A percentile compares a stretch with the other conserved stretches of the same genome.
These are phyloP conservation scores for Bombus waltoni DNA, from an alignment of 1,140 invertebrate species.

Conservation along the genomic window DNA sequence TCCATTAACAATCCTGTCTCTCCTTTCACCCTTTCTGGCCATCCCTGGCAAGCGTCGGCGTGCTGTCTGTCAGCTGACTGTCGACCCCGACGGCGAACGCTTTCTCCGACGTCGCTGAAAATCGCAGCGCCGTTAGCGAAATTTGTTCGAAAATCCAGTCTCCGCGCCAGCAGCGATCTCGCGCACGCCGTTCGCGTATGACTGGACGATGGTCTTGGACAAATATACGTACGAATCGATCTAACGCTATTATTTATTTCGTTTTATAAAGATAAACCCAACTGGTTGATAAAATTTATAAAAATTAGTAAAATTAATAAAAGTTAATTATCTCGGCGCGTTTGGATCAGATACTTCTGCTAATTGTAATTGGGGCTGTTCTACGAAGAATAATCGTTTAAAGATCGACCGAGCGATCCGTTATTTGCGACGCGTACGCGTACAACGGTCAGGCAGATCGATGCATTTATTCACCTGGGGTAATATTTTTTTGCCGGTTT, in stretches of 20 bases:
- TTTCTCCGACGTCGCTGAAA: conserved; percentile 28
- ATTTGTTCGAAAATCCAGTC: conserved; percentile 60
- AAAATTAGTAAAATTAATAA: too few relatives aligned
- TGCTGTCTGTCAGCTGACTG: conserved; percentile 78
- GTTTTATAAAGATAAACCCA: too few relatives aligned
- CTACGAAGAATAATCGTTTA: too few relatives aligned
- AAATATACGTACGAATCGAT: not conserved
- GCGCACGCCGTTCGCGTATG: not conserved
- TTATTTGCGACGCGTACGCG: too few relatives aligned
- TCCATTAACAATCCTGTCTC: conserved; percentile 78
- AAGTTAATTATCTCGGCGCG: too few relatives aligned
- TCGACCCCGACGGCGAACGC: conserved; percentile 29
- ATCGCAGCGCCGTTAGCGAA: conserved; percentile 30
- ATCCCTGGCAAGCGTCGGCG: conserved; percentile 26
- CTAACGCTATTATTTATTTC: too few relatives aligned
- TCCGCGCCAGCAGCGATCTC: not conserved
- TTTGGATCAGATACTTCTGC: too few relatives aligned
- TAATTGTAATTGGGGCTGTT: too few relatives aligned
- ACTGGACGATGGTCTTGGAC: not conserved
- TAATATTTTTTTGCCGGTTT: not conserved
- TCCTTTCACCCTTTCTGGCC: conserved; percentile 45
- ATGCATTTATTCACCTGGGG: not conserved
- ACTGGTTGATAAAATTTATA: too few relatives aligned
- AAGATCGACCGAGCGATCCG: too few relatives aligned
- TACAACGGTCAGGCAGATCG: too few relatives aligned